Conservation (phyloP, 2,888 invertebrate species). For the Myopa testacea region DNA sequence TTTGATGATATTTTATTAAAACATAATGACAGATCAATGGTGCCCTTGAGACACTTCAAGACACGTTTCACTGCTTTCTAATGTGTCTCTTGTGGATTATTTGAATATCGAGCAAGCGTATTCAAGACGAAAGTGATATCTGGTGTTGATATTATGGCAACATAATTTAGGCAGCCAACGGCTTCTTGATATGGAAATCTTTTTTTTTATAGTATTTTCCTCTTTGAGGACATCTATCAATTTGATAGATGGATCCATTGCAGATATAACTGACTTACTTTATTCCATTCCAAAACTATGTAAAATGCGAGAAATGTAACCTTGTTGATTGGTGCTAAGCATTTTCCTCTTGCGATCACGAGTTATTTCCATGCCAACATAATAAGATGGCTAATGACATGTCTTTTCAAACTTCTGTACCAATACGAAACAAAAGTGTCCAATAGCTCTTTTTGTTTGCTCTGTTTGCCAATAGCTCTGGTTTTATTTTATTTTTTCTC, state of each 20-base stretch:
- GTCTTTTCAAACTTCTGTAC: constrained; percentile 8
- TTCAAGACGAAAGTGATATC: not conserved
- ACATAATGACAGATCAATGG: too few relatives aligned
- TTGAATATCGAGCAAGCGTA: not conserved
- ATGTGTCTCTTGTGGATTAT: too few relatives aligned
- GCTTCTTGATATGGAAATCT: constrained; percentile 6
- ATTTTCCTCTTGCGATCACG: constrained; percentile 11
- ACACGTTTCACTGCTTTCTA: too few relatives aligned
- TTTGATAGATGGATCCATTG: constrained; percentile 7
- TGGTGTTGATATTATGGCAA: not conserved
- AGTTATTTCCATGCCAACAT: constrained; percentile 29
- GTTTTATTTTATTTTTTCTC: too few relatives aligned
- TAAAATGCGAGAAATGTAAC: too few relatives aligned
- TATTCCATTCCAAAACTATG: constrained; percentile 13
- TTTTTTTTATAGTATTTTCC: not conserved
- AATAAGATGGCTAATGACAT: not conserved
- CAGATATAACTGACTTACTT: constrained; percentile 2
- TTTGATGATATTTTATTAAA: too few relatives aligned
- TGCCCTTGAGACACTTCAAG: too few relatives aligned
- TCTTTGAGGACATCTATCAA: not conserved
- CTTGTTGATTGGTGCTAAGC: constrained; percentile 17
- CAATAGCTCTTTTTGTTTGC: constrained; percentile 26
- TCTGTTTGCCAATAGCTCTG: too few relatives aligned
- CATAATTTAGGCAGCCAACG: constrained; percentile 2
- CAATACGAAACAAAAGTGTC: not conserved